These are phyloP conservation scores for Hesperia comma DNA, from an alignment of 2,888 invertebrate genomes.

Conservation along the genomic window DNA sequence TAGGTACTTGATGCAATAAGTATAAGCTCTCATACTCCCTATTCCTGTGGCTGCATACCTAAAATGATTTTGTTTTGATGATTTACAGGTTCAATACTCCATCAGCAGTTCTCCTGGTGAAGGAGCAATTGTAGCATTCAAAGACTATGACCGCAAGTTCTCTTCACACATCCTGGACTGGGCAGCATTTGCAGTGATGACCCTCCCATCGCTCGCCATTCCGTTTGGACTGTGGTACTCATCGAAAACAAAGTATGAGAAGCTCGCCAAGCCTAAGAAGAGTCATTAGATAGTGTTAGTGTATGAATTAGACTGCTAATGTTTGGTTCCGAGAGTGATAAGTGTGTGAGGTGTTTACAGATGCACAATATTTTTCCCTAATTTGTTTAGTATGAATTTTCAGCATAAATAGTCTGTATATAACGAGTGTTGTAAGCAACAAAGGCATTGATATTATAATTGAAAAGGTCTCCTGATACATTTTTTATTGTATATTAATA, in stretches of 20 bases:
- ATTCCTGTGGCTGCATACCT: too few species aligned
- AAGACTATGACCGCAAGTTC: constrained; percentile 97
- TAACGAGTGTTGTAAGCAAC: not conserved
- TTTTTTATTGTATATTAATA: too few species aligned
- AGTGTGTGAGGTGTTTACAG: not conserved
- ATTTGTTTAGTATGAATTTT: not conserved
- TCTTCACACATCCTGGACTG: constrained; percentile 99
- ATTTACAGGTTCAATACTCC: constrained; percentile 87
- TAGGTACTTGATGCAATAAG: too few species aligned
- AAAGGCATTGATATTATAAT: too few species aligned
- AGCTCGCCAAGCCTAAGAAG: constrained; percentile 89
- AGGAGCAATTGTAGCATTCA: constrained; percentile 95
- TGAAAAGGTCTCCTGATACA: too few species aligned
- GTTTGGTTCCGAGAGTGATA: constrained; percentile 41
- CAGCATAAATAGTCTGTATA: not conserved
- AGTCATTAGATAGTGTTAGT: constrained; percentile 67
- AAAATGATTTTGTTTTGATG: not conserved
- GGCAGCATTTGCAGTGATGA: constrained; percentile 98
- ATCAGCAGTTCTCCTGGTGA: constrained; percentile 96
- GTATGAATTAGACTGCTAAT: constrained; percentile 57
- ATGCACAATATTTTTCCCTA: not conserved
- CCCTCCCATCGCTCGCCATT: constrained; percentile 96
- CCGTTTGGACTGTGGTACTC: constrained; percentile 97
- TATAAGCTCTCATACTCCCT: too few species aligned
- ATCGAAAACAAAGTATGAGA: constrained; percentile 97